Conservation (phyloP, 2,888 invertebrate species). For the Patella depressa region DNA sequence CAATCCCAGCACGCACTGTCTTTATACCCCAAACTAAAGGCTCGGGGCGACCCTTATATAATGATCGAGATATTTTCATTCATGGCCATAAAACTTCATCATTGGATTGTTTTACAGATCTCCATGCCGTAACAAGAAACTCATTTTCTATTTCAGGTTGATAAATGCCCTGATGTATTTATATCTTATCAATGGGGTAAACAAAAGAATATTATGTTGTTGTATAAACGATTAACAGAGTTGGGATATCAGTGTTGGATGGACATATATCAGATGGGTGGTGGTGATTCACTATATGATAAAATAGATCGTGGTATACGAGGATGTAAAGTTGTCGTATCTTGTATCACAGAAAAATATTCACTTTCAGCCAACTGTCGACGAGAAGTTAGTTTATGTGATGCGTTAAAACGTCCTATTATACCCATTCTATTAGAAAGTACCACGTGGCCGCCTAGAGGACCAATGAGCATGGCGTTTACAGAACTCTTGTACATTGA, state of each 20-base stretch:
- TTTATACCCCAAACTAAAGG: too few species aligned
- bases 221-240: slow-evolving; percentile 55
- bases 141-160: slow-evolving; percentile 14
- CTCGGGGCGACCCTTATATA: too few species aligned
- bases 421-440: slow-evolving; percentile 66
- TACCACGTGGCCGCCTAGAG: slow-evolving; percentile 65
- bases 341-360: slow-evolving; percentile 67
- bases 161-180: slow-evolving; percentile 54
- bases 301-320: slow-evolving; percentile 67
- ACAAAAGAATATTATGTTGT: slow-evolving; percentile 61
- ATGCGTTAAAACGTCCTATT: slow-evolving; percentile 66
- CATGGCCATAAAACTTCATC: too few species aligned
- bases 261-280: slow-evolving; percentile 70
- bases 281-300: slow-evolving; percentile 68
- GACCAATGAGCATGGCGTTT: slow-evolving; percentile 68
- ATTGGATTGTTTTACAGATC: too few species aligned
- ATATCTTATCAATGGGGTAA: slow-evolving; percentile 69
- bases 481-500: slow-evolving; percentile 63
- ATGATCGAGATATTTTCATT: too few species aligned
- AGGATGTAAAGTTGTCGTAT: slow-evolving; percentile 60
- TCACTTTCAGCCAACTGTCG: slow-evolving; percentile 66
- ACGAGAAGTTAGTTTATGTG: slow-evolving; percentile 65
- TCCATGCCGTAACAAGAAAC: too few species aligned
- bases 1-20: too few species aligned
- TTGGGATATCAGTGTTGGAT: slow-evolving; percentile 67